phyloP scores from a whole-genome alignment of 1,140 invertebrate species.

The Radopholus similis region DNA sequence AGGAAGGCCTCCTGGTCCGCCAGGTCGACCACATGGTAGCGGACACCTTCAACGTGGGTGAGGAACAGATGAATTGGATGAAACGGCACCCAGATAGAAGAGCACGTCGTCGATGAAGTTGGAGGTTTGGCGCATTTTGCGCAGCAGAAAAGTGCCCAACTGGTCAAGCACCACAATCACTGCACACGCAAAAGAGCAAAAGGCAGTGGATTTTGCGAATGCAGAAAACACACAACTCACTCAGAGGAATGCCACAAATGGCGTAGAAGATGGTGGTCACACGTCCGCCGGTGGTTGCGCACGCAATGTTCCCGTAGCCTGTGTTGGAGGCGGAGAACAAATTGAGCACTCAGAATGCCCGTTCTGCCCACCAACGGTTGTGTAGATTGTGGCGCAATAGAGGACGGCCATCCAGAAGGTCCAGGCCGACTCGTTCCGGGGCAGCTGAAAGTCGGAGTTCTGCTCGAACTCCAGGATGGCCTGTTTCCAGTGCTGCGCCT shows the following conservation, averaged over 20 bases:
- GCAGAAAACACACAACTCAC: neutral
- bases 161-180: slow-evolving; percentile 31
- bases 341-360: neutral
- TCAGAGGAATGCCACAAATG: slow-evolving; percentile 82
- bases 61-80: too few species aligned
- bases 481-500: slow-evolving; percentile 12
- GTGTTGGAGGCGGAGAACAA: too few species aligned
- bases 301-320: slow-evolving; percentile 89
- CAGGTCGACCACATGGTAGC: slow-evolving; percentile 8
- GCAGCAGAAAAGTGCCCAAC: slow-evolving; percentile 26
- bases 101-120: slow-evolving; percentile 23
- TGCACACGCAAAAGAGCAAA: neutral
- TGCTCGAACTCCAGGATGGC: slow-evolving; percentile 43
- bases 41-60: slow-evolving; percentile 11
- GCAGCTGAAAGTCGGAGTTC: slow-evolving; percentile 28
- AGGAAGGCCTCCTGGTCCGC: slow-evolving; percentile 11
- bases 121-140: slow-evolving; percentile 5
- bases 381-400: slow-evolving; percentile 45
- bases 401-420: slow-evolving; percentile 49
- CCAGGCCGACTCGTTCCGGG: slow-evolving; percentile 39
- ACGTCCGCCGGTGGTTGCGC: slow-evolving; percentile 84
- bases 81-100: slow-evolving; percentile 22
- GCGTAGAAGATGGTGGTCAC: slow-evolving; percentile 92
- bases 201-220: neutral
- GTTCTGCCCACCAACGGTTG: slow-evolving; percentile 28